These are phyloP conservation scores for Auanema freiburgensis DNA, from an alignment of 2,888 invertebrate species.

Conservation along the genomic window DNA sequence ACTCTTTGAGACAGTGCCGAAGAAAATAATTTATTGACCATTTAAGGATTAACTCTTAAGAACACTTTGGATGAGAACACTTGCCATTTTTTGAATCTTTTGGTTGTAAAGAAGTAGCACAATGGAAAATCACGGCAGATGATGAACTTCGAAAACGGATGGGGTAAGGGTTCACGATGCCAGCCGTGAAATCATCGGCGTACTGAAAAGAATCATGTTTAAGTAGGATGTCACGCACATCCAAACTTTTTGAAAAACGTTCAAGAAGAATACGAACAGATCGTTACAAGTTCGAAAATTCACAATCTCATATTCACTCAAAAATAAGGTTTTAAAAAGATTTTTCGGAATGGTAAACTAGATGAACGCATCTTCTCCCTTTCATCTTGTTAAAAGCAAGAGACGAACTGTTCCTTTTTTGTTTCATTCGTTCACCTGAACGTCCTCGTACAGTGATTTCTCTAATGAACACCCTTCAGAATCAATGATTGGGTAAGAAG, in stretches of 20 bases:
- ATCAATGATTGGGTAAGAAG: constrained; percentile 57
- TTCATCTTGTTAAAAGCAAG: neutral
- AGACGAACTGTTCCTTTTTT: neutral
- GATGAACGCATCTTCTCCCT: neutral
- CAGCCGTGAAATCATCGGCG: constrained; percentile 53
- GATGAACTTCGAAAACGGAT: constrained; percentile 58
- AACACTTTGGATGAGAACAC: constrained; percentile 14
- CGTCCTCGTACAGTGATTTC: constrained; percentile 54
- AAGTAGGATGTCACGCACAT: neutral
- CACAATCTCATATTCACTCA: neutral
- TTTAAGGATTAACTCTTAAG: no score
- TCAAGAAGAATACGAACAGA: neutral
- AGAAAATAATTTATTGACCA: constrained; percentile 6
- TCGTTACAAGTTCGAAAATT: no score
- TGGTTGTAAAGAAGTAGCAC: constrained; percentile 50
- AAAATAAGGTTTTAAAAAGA: no score
- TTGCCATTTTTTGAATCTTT: constrained; percentile 32
- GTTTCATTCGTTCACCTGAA: constrained; percentile 34
- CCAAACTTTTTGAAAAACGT: neutral
- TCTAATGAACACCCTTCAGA: constrained; percentile 56
- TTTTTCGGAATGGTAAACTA: no score
- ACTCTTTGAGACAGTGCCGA: neutral
- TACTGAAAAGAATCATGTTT: constrained; percentile 43
- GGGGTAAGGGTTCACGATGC: constrained; percentile 59
- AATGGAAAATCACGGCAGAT: constrained; percentile 53